Conservation (phyloP, 1,140 invertebrate species). For the Liolophura sinensis region DNA sequence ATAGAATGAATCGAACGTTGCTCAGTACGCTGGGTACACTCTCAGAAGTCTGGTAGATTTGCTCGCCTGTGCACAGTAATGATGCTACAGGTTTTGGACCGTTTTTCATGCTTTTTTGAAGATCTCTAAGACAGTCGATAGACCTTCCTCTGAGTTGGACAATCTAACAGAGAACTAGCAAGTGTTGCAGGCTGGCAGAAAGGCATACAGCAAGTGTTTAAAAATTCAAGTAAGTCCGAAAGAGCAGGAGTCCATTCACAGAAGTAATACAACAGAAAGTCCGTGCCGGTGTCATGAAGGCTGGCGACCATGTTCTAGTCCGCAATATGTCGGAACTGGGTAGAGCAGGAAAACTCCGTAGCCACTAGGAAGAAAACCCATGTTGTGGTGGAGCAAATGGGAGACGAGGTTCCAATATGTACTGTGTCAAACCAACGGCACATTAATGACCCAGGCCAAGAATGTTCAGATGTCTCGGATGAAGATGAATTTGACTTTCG, state of each 20-base stretch:
- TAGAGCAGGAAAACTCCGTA: conserved; percentile 25
- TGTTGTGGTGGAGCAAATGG: conserved; percentile 8
- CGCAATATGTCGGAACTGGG: conserved; percentile 21
- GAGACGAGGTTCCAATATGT: conserved; percentile 24
- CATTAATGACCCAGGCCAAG: too few species aligned
- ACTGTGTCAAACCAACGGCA: conserved; percentile 3
- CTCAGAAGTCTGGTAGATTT: conserved; percentile 9
- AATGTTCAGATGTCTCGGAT: too few species aligned
- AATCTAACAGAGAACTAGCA: neutral
- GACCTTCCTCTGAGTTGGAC: conserved; percentile 15
- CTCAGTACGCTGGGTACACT: conserved; percentile 16
- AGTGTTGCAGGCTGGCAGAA: conserved; percentile 2
- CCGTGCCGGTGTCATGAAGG: conserved; percentile 1
- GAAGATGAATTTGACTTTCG: too few species aligned
- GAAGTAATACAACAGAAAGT: conserved; percentile 2
- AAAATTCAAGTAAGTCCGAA: conserved; percentile 6
- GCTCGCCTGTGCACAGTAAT: conserved; percentile 17
- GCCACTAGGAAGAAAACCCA: conserved; percentile 23
- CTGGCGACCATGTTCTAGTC: conserved; percentile 27
- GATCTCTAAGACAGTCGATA: conserved; percentile 20
- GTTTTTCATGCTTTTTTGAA: conserved; percentile 17
- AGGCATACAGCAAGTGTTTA: conserved; percentile 9
- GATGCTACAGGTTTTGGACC: conserved; percentile 19
- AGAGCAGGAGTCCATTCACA: neutral
- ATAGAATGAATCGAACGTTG: conserved; percentile 18